Conservation (phyloP, 2,797 vertebrate species). For the Orientallactaga sibirica region DNA sequence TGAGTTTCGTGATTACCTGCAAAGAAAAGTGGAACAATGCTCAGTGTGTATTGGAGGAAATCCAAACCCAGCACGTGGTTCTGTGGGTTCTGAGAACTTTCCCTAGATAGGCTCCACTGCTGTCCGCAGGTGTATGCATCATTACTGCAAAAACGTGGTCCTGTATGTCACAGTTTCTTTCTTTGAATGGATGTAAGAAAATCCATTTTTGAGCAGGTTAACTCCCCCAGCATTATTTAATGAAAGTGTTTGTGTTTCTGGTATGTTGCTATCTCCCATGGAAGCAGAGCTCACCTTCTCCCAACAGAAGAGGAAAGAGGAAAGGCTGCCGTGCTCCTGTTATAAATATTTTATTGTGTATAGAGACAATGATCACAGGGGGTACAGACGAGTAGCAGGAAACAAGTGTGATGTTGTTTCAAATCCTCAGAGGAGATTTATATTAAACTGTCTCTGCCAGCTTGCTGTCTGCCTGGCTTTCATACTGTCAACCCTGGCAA, state of each 20-base stretch:
- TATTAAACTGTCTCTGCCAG: constrained; percentile 46
- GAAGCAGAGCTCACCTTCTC: constrained; percentile 30
- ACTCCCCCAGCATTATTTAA: constrained; percentile 33
- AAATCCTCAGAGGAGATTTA: constrained; percentile 46
- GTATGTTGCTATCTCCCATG: not conserved
- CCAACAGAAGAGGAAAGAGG: not conserved
- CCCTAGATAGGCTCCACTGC: not conserved
- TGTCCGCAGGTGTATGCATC: constrained; percentile 15
- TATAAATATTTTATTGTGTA: constrained; percentile 74
- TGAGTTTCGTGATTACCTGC: constrained; percentile 3
- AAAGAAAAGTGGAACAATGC: constrained; percentile 55
- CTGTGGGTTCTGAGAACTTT: constrained; percentile 31
- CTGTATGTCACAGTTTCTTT: constrained; percentile 18
- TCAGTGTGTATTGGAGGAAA: constrained; percentile 19
- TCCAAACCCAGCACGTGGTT: not conserved
- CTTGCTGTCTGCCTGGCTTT: constrained; percentile 54
- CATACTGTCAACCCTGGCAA: not conserved
- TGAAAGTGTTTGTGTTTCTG: constrained; percentile 37
- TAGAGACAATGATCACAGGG: constrained; percentile 54
- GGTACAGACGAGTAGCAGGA: constrained; percentile 47
- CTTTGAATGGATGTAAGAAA: constrained; percentile 65
- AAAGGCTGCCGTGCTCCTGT: not conserved
- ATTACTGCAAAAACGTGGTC: constrained; percentile 24
- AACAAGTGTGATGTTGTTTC: constrained; percentile 58
- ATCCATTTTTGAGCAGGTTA: constrained; percentile 13